Conservation (phyloP, 2,888 invertebrate species). For the Lissonota sp. region DNA sequence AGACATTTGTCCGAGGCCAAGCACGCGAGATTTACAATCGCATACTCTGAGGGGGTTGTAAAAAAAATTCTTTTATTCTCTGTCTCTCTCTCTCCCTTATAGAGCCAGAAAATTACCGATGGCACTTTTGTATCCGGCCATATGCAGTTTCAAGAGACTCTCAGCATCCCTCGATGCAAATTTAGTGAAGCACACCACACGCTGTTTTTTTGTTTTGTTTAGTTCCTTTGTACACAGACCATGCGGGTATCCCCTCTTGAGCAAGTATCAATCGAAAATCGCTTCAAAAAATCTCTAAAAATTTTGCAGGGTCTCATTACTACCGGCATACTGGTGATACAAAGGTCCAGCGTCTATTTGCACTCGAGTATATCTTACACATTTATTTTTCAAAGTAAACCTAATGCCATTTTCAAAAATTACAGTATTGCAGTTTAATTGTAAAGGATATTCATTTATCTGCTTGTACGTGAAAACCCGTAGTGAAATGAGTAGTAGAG, state of each 20-base stretch:
- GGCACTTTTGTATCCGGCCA: conserved; percentile 5
- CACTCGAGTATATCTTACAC: neutral
- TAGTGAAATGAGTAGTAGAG: too few relatives aligned
- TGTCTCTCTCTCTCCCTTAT: conserved; percentile 4
- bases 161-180: conserved; percentile 18
- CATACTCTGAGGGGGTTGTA: neutral
- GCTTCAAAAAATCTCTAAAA: too few relatives aligned
- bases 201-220: too few relatives aligned
- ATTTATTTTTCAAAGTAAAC: conserved; percentile 2
- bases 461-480: neutral
- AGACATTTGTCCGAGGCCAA: conserved; percentile 46
- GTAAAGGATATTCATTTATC: neutral
- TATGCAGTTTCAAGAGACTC: conserved; percentile 23
- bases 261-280: conserved; percentile 37
- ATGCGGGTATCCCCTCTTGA: conserved; percentile 43
- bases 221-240: too few relatives aligned
- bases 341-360: neutral
- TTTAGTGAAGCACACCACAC: neutral
- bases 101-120: conserved; percentile 35
- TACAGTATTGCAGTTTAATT: neutral
- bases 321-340: too few relatives aligned
- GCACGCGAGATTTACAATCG: conserved; percentile 57
- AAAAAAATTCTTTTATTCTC: neutral
- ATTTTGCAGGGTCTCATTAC: too few relatives aligned
- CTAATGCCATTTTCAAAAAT: neutral